Percentiles rank a stretch among this genome's conserved stretches.
These are phyloP conservation scores for Malurus splendens DNA, from an alignment of 2,797 vertebrate genomes.

Conservation along the genomic window DNA sequence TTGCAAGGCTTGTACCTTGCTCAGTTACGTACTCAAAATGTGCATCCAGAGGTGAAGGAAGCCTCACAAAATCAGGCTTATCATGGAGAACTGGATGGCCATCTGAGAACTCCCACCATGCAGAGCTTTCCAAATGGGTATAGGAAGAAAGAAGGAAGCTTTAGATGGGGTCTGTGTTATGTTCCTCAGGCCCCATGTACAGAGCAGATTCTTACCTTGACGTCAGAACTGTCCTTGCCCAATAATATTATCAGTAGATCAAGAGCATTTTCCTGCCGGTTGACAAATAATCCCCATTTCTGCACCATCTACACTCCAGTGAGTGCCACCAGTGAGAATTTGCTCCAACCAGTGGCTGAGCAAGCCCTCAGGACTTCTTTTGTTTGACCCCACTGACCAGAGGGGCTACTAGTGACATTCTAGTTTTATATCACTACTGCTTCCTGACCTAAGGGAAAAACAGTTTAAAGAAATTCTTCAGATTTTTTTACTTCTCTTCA, in stretches of 20 bases:
- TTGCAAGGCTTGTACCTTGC: not conserved
- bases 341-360: not conserved
- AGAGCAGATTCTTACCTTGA: not conserved
- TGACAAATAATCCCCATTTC: not conserved
- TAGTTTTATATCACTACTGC: not conserved
- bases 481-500: slow-evolving; percentile 57
- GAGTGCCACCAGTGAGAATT: not conserved
- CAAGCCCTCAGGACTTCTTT: not conserved
- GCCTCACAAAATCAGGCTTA: not conserved
- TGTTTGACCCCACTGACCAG: not conserved
- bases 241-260: not conserved
- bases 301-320: not conserved
- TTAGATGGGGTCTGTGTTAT: not conserved
- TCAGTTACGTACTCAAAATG: not conserved
- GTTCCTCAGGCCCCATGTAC: not conserved
- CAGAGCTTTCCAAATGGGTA: not conserved
- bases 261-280: not conserved
- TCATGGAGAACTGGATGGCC: not conserved
- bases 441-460: slow-evolving; percentile 54
- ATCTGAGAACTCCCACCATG: not conserved
- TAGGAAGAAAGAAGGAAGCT: not conserved
- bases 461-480: slow-evolving; percentile 51
- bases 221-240: not conserved
- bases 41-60: not conserved
- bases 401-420: not conserved